phyloP scores from a whole-genome alignment of 92 coral and sea anemone species.

The Porites lobata region DNA sequence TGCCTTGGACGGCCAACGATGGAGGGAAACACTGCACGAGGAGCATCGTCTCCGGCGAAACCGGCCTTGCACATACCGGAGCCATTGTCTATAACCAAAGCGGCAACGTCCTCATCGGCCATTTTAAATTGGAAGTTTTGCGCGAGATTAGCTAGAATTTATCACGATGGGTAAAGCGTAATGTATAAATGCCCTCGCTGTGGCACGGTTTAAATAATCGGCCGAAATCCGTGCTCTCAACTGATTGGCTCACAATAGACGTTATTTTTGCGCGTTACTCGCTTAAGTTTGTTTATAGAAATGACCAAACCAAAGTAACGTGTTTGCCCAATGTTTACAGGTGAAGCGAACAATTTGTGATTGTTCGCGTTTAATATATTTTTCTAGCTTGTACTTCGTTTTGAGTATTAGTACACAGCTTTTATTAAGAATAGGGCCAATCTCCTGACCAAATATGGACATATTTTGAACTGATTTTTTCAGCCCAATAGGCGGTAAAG shows the following conservation, averaged over 20 bases:
- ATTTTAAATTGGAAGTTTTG: conserved; percentile 1
- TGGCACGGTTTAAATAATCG: not conserved
- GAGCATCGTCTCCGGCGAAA: conserved; percentile 99
- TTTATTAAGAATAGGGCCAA: not conserved
- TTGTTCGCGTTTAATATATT: too few relatives aligned
- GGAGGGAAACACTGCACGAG: conserved; percentile 99
- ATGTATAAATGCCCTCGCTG: not conserved
- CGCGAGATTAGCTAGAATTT: not conserved
- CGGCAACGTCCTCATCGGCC: conserved; percentile 98
- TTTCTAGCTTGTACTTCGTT: too few relatives aligned
- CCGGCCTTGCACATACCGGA: conserved; percentile 99
- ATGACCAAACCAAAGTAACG: not conserved
- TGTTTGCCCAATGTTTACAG: too few relatives aligned
- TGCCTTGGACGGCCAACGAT: conserved; percentile 99
- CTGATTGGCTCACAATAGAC: not conserved
- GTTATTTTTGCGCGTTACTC: not conserved
- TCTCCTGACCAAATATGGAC: not conserved
- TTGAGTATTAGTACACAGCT: too few relatives aligned
- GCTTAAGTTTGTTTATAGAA: not conserved
- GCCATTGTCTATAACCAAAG: conserved; percentile 97
- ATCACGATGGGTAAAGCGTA: not conserved
- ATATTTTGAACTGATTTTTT: too few relatives aligned
- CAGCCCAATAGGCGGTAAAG: not conserved
- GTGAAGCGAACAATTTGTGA: too few relatives aligned
- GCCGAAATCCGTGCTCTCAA: not conserved